Conservation (phyloP, 23 tunicate genomes). For the Clavelina lepadiformis region DNA sequence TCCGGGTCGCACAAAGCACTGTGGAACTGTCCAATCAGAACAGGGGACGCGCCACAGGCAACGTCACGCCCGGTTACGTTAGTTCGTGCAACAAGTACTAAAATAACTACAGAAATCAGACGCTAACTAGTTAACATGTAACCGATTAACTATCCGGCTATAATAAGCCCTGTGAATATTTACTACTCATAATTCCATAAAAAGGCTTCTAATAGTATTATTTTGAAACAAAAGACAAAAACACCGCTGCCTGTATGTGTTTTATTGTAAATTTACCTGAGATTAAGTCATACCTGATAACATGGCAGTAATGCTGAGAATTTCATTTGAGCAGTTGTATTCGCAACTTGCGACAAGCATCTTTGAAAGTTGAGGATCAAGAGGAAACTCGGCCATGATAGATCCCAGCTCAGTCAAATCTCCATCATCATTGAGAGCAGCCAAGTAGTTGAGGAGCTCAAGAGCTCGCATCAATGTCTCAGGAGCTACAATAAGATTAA, state of each 20-base stretch:
- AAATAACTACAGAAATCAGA: conserved; percentile 3
- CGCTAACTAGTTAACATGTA: background rate
- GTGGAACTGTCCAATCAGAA: conserved; percentile 75
- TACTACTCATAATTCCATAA: background rate
- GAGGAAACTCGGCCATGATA: conserved; percentile 99
- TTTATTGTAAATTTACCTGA: background rate
- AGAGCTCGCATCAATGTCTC: conserved; percentile 93
- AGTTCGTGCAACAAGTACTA: conserved; percentile 3
- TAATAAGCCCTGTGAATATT: background rate
- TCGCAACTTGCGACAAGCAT: conserved; percentile 98
- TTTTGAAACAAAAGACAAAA: too few species aligned
- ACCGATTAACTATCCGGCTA: too few species aligned
- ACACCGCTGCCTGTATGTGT: too few species aligned
- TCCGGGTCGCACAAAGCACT: conserved; percentile 96
- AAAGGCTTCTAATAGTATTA: background rate
- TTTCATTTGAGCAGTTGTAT: conserved; percentile 98
- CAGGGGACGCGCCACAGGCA: conserved; percentile 57
- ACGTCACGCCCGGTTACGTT: conserved; percentile 42
- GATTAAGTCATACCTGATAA: conserved; percentile 45
- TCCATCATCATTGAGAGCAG: conserved; percentile 96
- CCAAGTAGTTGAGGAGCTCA: conserved; percentile 90
- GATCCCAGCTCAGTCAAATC: conserved; percentile 94
- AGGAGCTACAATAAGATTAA: conserved; percentile 52
- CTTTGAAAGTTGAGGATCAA: conserved; percentile 96
- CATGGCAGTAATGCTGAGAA: conserved; percentile 95